phyloP scores from a whole-genome alignment of 2,888 invertebrate species.

The Creontiades dilutus region DNA sequence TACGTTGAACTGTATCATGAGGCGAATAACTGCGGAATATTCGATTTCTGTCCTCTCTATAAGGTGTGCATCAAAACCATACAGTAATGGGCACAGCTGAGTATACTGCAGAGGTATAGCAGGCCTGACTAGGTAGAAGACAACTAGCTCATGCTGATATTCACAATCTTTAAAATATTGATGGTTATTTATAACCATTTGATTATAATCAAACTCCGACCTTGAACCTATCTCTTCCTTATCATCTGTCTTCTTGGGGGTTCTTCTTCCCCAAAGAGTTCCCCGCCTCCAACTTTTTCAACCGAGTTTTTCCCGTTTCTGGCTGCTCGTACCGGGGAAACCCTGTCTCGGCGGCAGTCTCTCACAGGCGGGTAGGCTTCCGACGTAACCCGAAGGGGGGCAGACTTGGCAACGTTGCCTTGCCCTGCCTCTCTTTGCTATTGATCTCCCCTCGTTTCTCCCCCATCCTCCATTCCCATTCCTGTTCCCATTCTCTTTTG shows the following conservation, averaged over 20 bases:
- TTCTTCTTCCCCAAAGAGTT: background rate
- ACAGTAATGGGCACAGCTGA: too few relatives aligned
- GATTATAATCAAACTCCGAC: slow-evolving; percentile 38
- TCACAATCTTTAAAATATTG: too few relatives aligned
- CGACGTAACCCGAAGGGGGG: slow-evolving; percentile 54
- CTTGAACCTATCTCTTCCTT: slow-evolving; percentile 41
- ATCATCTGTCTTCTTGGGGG: background rate
- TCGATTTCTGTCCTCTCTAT: too few relatives aligned
- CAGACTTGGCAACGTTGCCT: slow-evolving; percentile 68
- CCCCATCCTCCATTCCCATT: slow-evolving; percentile 51
- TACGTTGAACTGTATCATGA: too few relatives aligned
- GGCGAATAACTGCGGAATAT: too few relatives aligned
- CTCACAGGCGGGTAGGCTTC: slow-evolving; percentile 62
- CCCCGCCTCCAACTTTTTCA: background rate
- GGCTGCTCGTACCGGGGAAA: slow-evolving; percentile 25
- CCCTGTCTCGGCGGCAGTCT: slow-evolving; percentile 32
- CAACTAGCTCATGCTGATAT: too few relatives aligned
- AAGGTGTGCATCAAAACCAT: too few relatives aligned
- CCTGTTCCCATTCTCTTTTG: slow-evolving; percentile 57
- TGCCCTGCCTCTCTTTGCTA: slow-evolving; percentile 75
- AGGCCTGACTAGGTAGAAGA: too few relatives aligned
- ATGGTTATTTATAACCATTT: too few relatives aligned
- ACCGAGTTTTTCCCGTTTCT: background rate
- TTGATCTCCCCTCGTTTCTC: slow-evolving; percentile 75
- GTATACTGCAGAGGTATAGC: too few relatives aligned